These are phyloP conservation scores for Esox lucius DNA, from an alignment of 2,797 vertebrate species.

Conservation along the genomic window DNA sequence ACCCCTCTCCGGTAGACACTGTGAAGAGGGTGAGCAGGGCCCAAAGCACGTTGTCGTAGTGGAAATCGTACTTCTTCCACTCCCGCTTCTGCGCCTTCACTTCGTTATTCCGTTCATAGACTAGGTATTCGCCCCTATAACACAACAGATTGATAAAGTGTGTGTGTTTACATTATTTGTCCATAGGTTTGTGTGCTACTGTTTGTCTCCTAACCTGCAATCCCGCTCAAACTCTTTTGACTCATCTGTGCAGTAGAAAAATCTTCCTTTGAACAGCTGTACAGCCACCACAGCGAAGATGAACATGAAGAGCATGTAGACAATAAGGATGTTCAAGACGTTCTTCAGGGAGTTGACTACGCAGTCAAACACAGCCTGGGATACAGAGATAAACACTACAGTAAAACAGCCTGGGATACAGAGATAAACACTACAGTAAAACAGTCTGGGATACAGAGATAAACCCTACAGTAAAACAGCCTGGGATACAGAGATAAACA, in stretches of 20 bases:
- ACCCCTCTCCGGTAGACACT: constrained; percentile 95
- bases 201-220: constrained; percentile 70
- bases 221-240: constrained; percentile 89
- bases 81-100: constrained; percentile 93
- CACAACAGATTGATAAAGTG: constrained; percentile 5
- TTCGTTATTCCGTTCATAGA: constrained; percentile 91
- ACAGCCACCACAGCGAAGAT: constrained; percentile 96
- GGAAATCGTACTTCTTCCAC: constrained; percentile 97
- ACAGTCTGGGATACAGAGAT: neutral
- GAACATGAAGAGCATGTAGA: constrained; percentile 98
- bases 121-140: constrained; percentile 90
- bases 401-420: constrained; percentile 2
- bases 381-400: constrained; percentile 35
- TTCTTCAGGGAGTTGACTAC: constrained; percentile 97
- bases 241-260: constrained; percentile 94
- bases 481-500: neutral
- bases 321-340: constrained; percentile 94
- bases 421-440: neutral
- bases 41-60: constrained; percentile 99
- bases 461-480: neutral
- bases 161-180: neutral
- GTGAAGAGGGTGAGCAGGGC: constrained; percentile 97
- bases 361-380: constrained; percentile 91
- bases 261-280: constrained; percentile 94
- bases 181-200: neutral